Evolutionary conservation across 2,888 invertebrate genomes (phyloP).

Genomic region (Agriopis marginaria): DNA sequence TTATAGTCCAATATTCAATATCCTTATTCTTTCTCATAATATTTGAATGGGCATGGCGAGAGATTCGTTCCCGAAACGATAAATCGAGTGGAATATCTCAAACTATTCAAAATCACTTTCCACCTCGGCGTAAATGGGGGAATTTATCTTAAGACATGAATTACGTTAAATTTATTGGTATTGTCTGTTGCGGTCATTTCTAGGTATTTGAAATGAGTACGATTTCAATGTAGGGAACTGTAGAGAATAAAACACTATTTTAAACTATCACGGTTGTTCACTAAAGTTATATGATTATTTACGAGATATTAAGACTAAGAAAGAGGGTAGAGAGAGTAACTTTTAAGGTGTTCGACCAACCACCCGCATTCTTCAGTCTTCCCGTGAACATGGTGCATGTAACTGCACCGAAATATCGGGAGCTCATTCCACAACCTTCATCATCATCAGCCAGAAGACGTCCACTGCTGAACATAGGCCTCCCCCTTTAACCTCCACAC

Average conservation of each 20-base stretch:
- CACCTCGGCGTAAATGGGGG: conserved; percentile 54
- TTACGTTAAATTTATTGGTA: conserved; percentile 57
- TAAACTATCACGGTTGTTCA: no score
- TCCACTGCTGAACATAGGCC: no score
- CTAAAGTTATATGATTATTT: no score
- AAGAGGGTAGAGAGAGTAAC: no score
- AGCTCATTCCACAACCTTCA: no score
- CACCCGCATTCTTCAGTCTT: no score
- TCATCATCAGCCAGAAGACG: no score
- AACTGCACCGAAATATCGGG: no score
- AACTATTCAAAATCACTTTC: conserved; percentile 73
- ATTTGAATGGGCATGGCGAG: conserved; percentile 46
- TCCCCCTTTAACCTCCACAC: no score
- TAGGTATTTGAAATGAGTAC: not conserved
- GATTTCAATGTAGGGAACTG: not conserved
- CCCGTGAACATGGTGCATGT: no score
- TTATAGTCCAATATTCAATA: conserved; percentile 46
- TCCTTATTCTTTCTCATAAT: conserved; percentile 46
- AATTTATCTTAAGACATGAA: conserved; percentile 56
- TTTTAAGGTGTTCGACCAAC: no score
- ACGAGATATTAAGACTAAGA: no score
- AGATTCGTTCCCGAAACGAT: conserved; percentile 60
- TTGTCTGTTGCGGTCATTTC: conserved; percentile 41
- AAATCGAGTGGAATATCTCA: conserved; percentile 67
- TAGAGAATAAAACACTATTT: not conserved